Base-by-base conservation (phyloP, 2,888 invertebrate species). In the Drosophila hamatofila region DNA sequence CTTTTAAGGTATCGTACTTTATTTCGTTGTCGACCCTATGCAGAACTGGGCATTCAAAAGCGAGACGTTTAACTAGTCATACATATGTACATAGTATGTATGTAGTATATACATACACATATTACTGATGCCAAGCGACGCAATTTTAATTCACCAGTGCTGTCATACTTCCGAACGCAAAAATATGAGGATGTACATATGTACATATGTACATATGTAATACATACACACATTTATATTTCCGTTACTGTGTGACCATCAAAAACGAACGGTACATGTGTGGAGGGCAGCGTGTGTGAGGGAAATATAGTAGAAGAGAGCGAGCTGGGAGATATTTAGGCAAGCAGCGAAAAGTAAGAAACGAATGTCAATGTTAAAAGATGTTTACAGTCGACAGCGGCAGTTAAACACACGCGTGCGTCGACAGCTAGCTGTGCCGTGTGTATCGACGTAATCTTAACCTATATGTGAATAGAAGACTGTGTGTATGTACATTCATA, bases 61-160 rank as follows among this genome's bases (percentile, higher is more conserved):
- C 46, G 14, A 44, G 14, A 16, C 14, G 6, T 25, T 44, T 39
- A n/a, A 39, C 9, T n/a, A 37, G 37, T 39, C 39, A 9, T 1
- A 39, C n/a, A 37, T 37, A 37, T 6, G 6, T 37, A 16, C 2
- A 37, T 6, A 16, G 1, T 2, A n/a, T 5, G 4, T 14, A 14
- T 35, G 37, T 16, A n/a, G 2, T 25, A 4, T 25, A 25, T 25
- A 25, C 4, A 4, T 25, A 25, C 4, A 4, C 4, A 25, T 25
- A 25, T 25, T 25, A 25, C 3, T 25, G 25, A n/a, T n/a, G n/a
- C n/a, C n/a, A n/a, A 25, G 25, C 25, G 25, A 25, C 25, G 2
- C 60, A 76, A 76, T 80, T 76, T 51, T 80, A 76, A 67, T 77
- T 41, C 9, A 35, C 16, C 48, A n/a, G n/a, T n/a, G 39, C n/a